Conservation (phyloP, 1,140 invertebrate species). For the Zaprionus africanus region DNA sequence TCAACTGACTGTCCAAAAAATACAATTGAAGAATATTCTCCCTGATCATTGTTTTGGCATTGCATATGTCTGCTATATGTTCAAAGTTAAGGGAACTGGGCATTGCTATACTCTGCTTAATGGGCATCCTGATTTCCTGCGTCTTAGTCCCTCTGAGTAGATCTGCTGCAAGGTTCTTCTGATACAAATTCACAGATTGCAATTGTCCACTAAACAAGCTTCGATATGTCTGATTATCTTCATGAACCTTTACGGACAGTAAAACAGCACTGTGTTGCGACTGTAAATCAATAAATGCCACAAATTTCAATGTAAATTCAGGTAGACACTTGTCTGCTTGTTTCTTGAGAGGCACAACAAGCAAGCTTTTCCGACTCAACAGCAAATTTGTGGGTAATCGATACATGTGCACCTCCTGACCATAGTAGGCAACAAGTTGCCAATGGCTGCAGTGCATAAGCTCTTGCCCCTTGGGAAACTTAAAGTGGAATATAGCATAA, state of each 20-base stretch:
- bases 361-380: slow-evolving; percentile 33
- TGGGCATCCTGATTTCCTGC: not conserved
- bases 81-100: slow-evolving; percentile 6
- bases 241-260: slow-evolving; percentile 41
- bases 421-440: slow-evolving; percentile 50
- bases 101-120: slow-evolving; percentile 32
- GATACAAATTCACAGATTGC: slow-evolving; percentile 6
- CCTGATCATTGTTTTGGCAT: slow-evolving; percentile 1
- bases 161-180: not conserved
- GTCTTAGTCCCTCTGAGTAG: not conserved
- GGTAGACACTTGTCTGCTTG: slow-evolving; percentile 36
- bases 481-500: slow-evolving; percentile 50
- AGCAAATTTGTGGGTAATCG: slow-evolving; percentile 53
- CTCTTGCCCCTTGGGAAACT: slow-evolving; percentile 7
- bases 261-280: slow-evolving; percentile 48
- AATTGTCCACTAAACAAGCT: slow-evolving; percentile 42
- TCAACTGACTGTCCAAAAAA: slow-evolving; percentile 49
- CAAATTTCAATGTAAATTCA: slow-evolving; percentile 42
- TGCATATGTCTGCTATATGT: slow-evolving; percentile 38
- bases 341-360: slow-evolving; percentile 52
- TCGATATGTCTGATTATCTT: slow-evolving; percentile 35
- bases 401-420: slow-evolving; percentile 30
- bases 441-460: slow-evolving; percentile 45
- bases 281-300: slow-evolving; percentile 52
- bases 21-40: slow-evolving; percentile 35